These are phyloP conservation scores for Anarhynchus alexandrinus DNA, from an alignment of 2,113 vertebrate genomes.

Conservation along the genomic window DNA sequence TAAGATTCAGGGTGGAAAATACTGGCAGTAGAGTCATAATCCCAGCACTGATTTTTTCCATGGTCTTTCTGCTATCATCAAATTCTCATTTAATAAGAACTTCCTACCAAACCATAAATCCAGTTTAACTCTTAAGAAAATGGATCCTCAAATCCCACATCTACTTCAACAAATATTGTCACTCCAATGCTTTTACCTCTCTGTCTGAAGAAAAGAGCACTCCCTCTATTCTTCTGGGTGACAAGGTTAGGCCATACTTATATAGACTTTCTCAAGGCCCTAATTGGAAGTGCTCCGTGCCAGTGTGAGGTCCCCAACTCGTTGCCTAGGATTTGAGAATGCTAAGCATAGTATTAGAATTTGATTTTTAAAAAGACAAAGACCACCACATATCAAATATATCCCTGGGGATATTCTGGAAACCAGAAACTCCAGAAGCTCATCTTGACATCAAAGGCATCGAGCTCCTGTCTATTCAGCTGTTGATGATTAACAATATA, in stretches of 20 bases:
- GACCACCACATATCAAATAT: neutral
- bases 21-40: neutral
- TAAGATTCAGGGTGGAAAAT: neutral
- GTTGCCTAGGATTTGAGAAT: neutral
- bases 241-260: neutral
- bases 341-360: neutral
- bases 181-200: neutral
- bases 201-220: neutral
- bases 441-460: neutral
- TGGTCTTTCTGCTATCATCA: neutral
- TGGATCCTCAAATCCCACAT: neutral
- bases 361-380: constrained; percentile 13
- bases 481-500: neutral
- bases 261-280: neutral
- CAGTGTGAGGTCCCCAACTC: neutral
- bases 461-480: constrained; percentile 27
- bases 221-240: neutral
- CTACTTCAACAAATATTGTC: neutral
- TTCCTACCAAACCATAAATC: neutral
- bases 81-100: neutral
- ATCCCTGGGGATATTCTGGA: constrained; percentile 9
- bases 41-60: neutral
- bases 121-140: constrained; percentile 2
- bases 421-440: constrained; percentile 37
- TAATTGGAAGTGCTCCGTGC: neutral